A percentile compares a stretch with the other conserved stretches of the same genome.
Conservation (phyloP, 2,888 invertebrate genomes). For the Dicyrtomina minuta region DNA sequence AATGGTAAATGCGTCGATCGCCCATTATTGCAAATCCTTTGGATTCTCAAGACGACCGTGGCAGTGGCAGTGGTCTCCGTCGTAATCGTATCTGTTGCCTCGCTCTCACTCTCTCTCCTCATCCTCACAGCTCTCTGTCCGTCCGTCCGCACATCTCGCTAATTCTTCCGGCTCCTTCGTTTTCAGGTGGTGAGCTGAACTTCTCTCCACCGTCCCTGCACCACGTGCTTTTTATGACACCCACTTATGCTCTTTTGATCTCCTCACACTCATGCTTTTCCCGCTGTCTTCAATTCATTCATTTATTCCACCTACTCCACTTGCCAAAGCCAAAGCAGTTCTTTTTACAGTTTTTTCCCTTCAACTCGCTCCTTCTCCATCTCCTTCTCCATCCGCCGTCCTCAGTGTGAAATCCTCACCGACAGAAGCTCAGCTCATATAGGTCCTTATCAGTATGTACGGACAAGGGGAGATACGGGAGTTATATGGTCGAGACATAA, state of each 20-base stretch:
- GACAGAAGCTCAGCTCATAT: too few species aligned
- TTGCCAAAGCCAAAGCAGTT: not conserved
- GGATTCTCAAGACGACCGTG: slow-evolving; percentile 29
- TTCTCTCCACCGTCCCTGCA: slow-evolving; percentile 22
- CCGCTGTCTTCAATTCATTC: slow-evolving; percentile 17
- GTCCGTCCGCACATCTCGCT: slow-evolving; percentile 11
- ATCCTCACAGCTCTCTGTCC: not conserved
- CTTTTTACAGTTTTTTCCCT: not conserved
- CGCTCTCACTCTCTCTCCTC: not conserved
- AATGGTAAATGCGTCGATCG: slow-evolving; percentile 26
- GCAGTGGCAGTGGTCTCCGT: too few species aligned
- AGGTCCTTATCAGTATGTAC: too few species aligned
- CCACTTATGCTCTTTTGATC: slow-evolving; percentile 39
- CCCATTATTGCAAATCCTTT: slow-evolving; percentile 41
- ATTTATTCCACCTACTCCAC: slow-evolving; percentile 11
- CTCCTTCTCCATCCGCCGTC: not conserved
- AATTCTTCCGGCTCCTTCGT: slow-evolving; percentile 31
- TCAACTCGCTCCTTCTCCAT: not conserved
- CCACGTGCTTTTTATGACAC: slow-evolving; percentile 43
- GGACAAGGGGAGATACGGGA: too few species aligned
- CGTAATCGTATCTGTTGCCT: slow-evolving; percentile 15
- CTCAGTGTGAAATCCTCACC: too few species aligned
- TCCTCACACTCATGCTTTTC: slow-evolving; percentile 3
- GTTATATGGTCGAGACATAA: too few species aligned
- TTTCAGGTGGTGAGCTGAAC: slow-evolving; percentile 33